A percentile compares a stretch with the other conserved stretches of the same genome.
Evolutionary conservation across 2,888 invertebrate genomes (phyloP).

Genomic region (Allacma fusca): DNA sequence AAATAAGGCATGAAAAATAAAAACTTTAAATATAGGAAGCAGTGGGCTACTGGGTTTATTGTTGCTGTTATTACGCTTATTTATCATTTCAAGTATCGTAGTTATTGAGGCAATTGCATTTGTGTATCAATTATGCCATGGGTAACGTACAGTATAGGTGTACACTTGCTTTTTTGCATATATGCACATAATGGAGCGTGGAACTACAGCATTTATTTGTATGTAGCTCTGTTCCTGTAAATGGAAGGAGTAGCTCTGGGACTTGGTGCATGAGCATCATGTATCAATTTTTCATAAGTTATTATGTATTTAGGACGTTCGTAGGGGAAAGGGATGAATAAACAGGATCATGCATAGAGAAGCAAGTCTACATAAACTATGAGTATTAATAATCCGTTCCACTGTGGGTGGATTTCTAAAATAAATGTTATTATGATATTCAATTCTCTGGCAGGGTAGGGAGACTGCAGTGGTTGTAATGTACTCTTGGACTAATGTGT

Average conservation of each 20-base stretch:
- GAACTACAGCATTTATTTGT: no score
- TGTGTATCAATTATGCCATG: conserved; percentile 13
- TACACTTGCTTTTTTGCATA: no score
- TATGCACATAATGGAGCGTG: no score
- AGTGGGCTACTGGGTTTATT: conserved; percentile 9
- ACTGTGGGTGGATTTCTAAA: conserved; percentile 40
- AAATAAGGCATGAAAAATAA: conserved; percentile 23
- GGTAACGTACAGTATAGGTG: no score
- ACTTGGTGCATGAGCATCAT: background rate
- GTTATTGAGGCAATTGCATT: background rate
- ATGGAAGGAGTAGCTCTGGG: background rate
- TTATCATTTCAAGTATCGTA: conserved; percentile 1
- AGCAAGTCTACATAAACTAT: background rate
- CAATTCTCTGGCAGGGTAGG: background rate
- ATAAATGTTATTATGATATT: conserved; percentile 28
- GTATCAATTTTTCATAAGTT: conserved; percentile 25
- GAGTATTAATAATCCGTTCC: conserved; percentile 44
- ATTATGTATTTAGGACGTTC: conserved; percentile 39
- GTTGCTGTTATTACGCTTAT: background rate
- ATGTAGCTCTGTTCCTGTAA: no score
- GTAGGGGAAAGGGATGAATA: background rate
- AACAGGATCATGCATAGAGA: background rate
- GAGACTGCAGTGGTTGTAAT: background rate
- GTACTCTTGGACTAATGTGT: no score
- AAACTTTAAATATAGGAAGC: background rate